Conservation (phyloP, 2,888 invertebrate genomes). For the Diarsia brunnea region DNA sequence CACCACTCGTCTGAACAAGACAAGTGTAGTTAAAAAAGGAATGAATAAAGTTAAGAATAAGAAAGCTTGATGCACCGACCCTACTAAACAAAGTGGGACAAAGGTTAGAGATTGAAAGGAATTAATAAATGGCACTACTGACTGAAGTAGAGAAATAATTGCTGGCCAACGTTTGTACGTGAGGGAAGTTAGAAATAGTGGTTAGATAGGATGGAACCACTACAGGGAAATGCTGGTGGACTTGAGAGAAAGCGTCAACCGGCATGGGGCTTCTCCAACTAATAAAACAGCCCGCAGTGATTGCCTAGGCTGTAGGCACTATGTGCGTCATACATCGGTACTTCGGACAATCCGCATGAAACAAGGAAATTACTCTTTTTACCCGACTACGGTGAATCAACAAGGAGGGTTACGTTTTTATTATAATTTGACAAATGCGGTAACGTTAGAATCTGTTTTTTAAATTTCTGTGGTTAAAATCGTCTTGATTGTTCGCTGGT, state of each 20-base stretch:
- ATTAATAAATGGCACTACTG: neutral
- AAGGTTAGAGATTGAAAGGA: neutral
- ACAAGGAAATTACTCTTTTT: slow-evolving; percentile 1
- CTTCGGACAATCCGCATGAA: slow-evolving; percentile 5
- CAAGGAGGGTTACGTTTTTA: too few species aligned
- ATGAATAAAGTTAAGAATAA: neutral
- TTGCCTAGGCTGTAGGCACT: neutral
- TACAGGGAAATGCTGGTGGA: neutral
- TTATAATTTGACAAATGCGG: too few species aligned
- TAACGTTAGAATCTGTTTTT: too few species aligned
- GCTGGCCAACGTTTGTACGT: too few species aligned
- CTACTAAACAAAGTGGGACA: neutral
- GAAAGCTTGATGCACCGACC: neutral
- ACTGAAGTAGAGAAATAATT: too few species aligned
- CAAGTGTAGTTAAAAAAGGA: neutral
- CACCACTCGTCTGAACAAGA: neutral
- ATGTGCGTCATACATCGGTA: slow-evolving; percentile 22
- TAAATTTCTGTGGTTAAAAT: too few species aligned
- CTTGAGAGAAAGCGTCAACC: neutral
- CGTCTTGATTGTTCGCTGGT: too few species aligned
- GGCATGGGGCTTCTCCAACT: slow-evolving; percentile 29
- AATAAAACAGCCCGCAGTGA: slow-evolving; percentile 39
- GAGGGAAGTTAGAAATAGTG: too few species aligned
- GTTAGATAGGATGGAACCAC: too few species aligned
- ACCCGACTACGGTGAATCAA: too few species aligned